Evolutionary conservation across 2,888 invertebrate species (phyloP).

Genomic region (Trissonchulus latispiculum): DNA sequence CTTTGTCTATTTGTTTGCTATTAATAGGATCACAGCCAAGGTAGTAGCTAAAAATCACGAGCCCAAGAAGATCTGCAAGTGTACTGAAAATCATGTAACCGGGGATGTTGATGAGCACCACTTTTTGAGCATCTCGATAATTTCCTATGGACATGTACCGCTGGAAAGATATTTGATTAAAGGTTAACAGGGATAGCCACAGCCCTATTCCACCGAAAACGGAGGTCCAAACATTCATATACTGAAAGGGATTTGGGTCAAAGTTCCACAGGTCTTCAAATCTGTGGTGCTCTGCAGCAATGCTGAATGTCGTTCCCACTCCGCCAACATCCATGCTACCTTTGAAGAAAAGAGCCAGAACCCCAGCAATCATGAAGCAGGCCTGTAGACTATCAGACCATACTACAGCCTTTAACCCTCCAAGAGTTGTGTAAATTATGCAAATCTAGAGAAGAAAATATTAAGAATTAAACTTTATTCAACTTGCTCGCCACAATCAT

Average conservation of each 20-base stretch:
- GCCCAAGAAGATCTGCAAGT: constrained; percentile 34
- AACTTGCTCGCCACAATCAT: no score
- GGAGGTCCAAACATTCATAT: constrained; percentile 1
- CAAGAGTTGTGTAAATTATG: constrained; percentile 30
- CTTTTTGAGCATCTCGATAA: not conserved
- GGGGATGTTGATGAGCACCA: constrained; percentile 12
- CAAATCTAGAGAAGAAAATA: no score
- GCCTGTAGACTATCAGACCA: constrained; percentile 31
- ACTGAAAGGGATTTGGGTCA: constrained; percentile 16
- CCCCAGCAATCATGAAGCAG: constrained; percentile 26
- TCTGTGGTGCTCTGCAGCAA: constrained; percentile 1
- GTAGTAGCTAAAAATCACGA: constrained; percentile 36
- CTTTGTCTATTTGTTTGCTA: constrained; percentile 28
- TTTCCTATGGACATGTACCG: not conserved
- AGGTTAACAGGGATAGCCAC: constrained; percentile 11
- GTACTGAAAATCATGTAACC: constrained; percentile 29
- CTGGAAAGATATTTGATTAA: constrained; percentile 3
- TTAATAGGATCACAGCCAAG: constrained; percentile 37
- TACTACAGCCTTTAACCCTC: constrained; percentile 32
- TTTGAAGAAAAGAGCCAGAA: constrained; percentile 11
- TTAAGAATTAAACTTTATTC: no score
- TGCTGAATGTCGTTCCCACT: not conserved
- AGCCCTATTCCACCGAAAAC: constrained; percentile 17
- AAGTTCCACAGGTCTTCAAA: not conserved
- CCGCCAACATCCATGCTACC: constrained; percentile 5